Percentiles rank a stretch among this genome's conserved stretches.
phyloP scores from a whole-genome alignment of 1,140 invertebrate species.

The Diprion similis region DNA sequence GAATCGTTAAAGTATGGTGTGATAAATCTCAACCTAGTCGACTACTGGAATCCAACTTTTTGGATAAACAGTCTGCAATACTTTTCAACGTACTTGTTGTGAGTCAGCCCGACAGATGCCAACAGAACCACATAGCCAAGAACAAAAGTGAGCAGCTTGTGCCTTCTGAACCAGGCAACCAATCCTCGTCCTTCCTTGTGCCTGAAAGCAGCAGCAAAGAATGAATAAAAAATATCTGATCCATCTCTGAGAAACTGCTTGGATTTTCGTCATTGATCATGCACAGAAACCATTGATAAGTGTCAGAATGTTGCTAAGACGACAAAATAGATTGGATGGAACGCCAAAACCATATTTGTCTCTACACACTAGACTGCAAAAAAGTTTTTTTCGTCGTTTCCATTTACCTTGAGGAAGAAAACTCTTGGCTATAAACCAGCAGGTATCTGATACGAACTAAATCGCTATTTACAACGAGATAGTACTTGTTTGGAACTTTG shows the following conservation, averaged over 20 bases:
- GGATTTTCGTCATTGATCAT: background rate
- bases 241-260: slow-evolving; percentile 12
- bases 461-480: slow-evolving; percentile 78
- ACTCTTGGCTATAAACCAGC: slow-evolving; percentile 72
- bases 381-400: background rate
- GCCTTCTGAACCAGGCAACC: slow-evolving; percentile 54
- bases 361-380: background rate
- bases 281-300: too few species aligned
- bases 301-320: too few species aligned
- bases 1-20: too few species aligned
- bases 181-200: slow-evolving; percentile 40
- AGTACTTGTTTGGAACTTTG: slow-evolving; percentile 74
- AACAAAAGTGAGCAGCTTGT: slow-evolving; percentile 59
- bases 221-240: slow-evolving; percentile 19
- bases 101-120: slow-evolving; percentile 56
- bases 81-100: slow-evolving; percentile 57
- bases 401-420: slow-evolving; percentile 43
- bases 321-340: too few species aligned
- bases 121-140: slow-evolving; percentile 58
- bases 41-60: slow-evolving; percentile 52
- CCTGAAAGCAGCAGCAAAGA: slow-evolving; percentile 41
- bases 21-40: too few species aligned
- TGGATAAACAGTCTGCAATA: slow-evolving; percentile 56
- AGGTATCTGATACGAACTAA: slow-evolving; percentile 79
- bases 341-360: too few species aligned